Percentiles rank a stretch among this genome's conserved stretches.
phyloP scores from a whole-genome alignment of 2,888 invertebrate species.

The Metopia argyrocephala region DNA sequence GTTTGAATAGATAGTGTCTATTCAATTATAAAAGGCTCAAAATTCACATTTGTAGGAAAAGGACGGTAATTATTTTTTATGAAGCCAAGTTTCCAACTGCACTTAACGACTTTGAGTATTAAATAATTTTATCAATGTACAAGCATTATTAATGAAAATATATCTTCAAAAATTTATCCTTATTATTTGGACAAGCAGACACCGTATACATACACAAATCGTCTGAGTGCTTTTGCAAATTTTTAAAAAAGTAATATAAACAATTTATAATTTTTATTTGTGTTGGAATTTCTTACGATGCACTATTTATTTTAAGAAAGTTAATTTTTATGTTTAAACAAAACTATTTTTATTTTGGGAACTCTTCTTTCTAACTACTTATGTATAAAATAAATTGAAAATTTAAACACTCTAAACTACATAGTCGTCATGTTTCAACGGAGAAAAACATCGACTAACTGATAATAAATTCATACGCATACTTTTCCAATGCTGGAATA shows the following conservation, averaged over 20 bases:
- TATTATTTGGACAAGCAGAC: conserved; percentile 31
- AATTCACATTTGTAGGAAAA: neutral
- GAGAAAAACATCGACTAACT: conserved; percentile 47
- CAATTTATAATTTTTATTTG: neutral
- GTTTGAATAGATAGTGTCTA: conserved; percentile 2
- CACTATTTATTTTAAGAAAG: neutral
- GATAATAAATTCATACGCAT: conserved; percentile 15
- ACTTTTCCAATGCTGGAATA: conserved; percentile 41
- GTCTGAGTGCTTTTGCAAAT: conserved; percentile 16
- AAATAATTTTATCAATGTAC: neutral
- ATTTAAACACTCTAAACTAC: neutral
- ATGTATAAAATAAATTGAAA: neutral
- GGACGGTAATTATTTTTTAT: conserved; percentile 29
- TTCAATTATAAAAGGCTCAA: neutral
- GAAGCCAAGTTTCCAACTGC: neutral
- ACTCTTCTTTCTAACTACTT: no score
- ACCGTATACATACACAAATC: conserved; percentile 59
- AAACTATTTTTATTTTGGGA: neutral
- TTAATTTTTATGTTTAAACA: no score
- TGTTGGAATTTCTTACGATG: neutral
- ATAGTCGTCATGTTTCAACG: conserved; percentile 24
- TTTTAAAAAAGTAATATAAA: neutral
- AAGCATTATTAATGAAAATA: neutral
- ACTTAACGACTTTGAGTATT: neutral
- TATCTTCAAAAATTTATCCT: neutral